phyloP scores from a whole-genome alignment of 2,888 invertebrate genomes.

The Platypus cylindrus region DNA sequence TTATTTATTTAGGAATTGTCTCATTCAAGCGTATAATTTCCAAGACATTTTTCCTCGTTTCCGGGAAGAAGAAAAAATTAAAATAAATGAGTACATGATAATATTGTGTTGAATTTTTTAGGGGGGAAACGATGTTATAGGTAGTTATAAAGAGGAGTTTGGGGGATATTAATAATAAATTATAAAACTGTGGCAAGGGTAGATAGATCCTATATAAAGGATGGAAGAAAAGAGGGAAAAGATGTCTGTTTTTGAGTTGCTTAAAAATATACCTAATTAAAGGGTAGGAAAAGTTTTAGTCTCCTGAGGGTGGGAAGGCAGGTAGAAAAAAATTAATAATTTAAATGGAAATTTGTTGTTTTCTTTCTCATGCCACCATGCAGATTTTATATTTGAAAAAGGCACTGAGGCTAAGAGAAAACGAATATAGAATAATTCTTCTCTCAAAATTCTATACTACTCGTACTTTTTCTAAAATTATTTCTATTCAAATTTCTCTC shows the following conservation, averaged over 20 bases:
- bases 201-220: no score
- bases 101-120: slow-evolving; percentile 9
- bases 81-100: no score
- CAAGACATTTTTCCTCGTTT: no score
- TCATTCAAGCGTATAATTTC: no score
- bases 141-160: slow-evolving; percentile 11
- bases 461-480: no score
- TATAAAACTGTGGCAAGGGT: slow-evolving; percentile 9
- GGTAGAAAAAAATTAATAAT: slow-evolving; percentile 3
- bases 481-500: slow-evolving; percentile 26
- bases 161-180: slow-evolving; percentile 16
- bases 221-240: slow-evolving; percentile 12
- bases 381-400: no score
- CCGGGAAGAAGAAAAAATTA: no score
- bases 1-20: no score
- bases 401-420: neutral
- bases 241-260: slow-evolving; percentile 16
- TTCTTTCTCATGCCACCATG: slow-evolving; percentile 1
- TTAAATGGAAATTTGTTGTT: slow-evolving; percentile 1
- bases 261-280: slow-evolving; percentile 16
- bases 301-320: neutral
- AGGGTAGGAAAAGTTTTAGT: slow-evolving; percentile 6
- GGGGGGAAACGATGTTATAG: no score
- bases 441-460: neutral
- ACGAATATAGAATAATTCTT: neutral